Conservation (phyloP, 2,888 invertebrate genomes). For the Meganola albula region DNA sequence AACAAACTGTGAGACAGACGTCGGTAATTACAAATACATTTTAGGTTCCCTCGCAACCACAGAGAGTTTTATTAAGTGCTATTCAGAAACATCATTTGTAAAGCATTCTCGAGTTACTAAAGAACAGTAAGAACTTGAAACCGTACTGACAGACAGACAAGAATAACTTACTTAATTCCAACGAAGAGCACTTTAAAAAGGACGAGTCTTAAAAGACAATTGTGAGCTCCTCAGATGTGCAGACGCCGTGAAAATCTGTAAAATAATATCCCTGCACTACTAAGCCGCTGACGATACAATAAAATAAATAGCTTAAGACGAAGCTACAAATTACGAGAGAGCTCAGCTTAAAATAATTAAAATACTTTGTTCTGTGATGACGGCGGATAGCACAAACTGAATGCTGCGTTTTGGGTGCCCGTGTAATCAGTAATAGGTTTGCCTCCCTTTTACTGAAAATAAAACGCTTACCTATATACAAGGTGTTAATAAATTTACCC, state of each 20-base stretch:
- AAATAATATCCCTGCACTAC: conserved; percentile 58
- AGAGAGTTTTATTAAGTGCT: conserved; percentile 25
- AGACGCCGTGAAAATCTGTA: conserved; percentile 62
- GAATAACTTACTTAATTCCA: conserved; percentile 59
- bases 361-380: conserved; percentile 59
- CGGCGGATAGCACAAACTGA: too few relatives aligned
- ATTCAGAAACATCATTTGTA: conserved; percentile 27
- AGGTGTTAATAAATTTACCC: too few relatives aligned
- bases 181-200: conserved; percentile 56
- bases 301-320: conserved; percentile 56
- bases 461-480: too few relatives aligned
- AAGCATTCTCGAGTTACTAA: conserved; percentile 27
- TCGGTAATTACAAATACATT: conserved; percentile 24
- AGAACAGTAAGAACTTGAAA: conserved; percentile 33
- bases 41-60: conserved; percentile 22
- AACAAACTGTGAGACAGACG: conserved; percentile 19
- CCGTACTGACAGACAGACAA: conserved; percentile 37
- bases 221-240: conserved; percentile 51
- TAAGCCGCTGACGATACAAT: conserved; percentile 66
- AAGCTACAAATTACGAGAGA: conserved; percentile 63
- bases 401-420: too few relatives aligned
- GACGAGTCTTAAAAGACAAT: conserved; percentile 49
- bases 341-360: conserved; percentile 72
- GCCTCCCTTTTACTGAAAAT: too few relatives aligned
- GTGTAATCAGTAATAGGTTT: too few relatives aligned